phyloP scores from a whole-genome alignment of 2,888 invertebrate species.

The Drosophila neutralis region DNA sequence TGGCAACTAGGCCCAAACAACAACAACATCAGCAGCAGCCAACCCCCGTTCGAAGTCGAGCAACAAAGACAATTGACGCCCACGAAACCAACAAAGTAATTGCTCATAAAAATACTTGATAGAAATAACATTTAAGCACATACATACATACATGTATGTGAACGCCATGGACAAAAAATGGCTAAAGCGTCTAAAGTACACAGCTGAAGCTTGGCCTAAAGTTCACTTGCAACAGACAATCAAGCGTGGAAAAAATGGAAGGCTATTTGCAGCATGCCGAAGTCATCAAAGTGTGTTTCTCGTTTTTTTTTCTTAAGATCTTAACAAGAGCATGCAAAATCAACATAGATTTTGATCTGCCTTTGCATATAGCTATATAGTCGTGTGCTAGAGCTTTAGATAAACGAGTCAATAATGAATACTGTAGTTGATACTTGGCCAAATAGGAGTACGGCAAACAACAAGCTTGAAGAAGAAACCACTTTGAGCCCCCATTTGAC shows the following conservation, averaged over 20 bases:
- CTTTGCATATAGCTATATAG: slow-evolving; percentile 1
- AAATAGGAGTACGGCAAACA: slow-evolving; percentile 1
- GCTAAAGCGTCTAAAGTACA: slow-evolving; percentile 22
- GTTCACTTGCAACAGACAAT: slow-evolving; percentile 62
- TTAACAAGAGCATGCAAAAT: slow-evolving; percentile 44
- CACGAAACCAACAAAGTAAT: slow-evolving; percentile 69
- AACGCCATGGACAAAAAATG: slow-evolving; percentile 53
- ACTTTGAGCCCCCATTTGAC: slow-evolving; percentile 1
- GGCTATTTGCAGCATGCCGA: slow-evolving; percentile 69
- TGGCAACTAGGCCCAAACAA: slow-evolving; percentile 59
- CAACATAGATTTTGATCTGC: slow-evolving; percentile 35
- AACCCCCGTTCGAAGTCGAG: background rate
- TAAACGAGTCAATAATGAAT: slow-evolving; percentile 22
- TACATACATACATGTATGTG: background rate
- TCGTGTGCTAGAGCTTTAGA: slow-evolving; percentile 1
- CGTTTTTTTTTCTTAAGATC: background rate
- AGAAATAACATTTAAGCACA: slow-evolving; percentile 72
- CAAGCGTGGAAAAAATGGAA: slow-evolving; percentile 63
- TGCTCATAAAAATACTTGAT: slow-evolving; percentile 74
- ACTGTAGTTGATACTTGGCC: background rate
- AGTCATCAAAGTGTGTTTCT: slow-evolving; percentile 43
- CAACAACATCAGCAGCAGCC: background rate
- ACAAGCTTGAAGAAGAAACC: slow-evolving; percentile 5
- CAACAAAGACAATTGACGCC: slow-evolving; percentile 58
- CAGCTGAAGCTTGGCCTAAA: slow-evolving; percentile 23